Base-by-base conservation (phyloP, 64 coral and sea anemone species). In the Dendronephthya gigantea region DNA sequence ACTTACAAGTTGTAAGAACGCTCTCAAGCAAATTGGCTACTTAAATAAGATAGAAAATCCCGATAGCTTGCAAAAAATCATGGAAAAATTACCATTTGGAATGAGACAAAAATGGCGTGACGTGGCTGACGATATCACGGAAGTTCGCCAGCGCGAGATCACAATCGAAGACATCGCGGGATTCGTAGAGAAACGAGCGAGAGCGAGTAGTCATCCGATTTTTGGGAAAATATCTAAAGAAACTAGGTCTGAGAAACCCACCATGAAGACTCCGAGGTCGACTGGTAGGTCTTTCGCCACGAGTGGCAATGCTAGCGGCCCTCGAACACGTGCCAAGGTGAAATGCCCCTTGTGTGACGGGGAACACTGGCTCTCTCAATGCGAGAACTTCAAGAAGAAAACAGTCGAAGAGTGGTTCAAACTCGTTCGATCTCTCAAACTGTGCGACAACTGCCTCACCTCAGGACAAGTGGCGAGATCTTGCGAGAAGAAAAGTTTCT, bases 91-190 rank as follows among this genome's bases (percentile, higher is more conserved):
- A 0, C 72, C 87, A 6, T 76, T 35, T 9, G 75, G 31, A 25
- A 14, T 92, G 83, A 83, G 84, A 51, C 56, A 85, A 25, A 89
- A 82, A 27, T 87, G 88, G 84, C 82, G 82, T 41, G 33, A 56
- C 19, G 33, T 13, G 4, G 86, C 35, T 28, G 86, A 87, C 15
- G 69, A 87, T 30, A 87, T 75, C 5, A 79, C 49, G 40, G 65
- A 87, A 48, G 22, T 35, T 14, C 62, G 31, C 6, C 2, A 34
- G 22, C 27, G 40, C 28, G 15, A 40, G 14, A 68, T 82, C 5
- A 87, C 38, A 31, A 81, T 87, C 16, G 8, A 13, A 2, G 68
- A 87, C 25, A 2, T 87, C 4, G 41, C 14, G 3, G 58, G 22
- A n/a, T 66, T 66, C 22, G 58, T 66, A 6, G 58, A 66, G 29